These are phyloP conservation scores for Achlya flavicornis DNA, from an alignment of 2,888 invertebrate species.

Conservation along the genomic window DNA sequence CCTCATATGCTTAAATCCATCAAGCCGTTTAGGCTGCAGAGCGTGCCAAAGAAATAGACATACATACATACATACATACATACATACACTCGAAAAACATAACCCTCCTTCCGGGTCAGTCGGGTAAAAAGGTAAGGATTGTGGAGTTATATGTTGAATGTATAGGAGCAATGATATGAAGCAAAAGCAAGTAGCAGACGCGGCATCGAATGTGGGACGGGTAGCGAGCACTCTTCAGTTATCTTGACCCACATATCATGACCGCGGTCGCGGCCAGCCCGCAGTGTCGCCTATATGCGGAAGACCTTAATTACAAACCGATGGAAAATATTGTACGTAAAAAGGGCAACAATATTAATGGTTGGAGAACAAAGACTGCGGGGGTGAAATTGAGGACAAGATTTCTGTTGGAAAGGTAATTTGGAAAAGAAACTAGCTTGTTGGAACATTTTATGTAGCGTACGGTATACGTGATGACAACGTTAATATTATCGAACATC, in stretches of 20 bases:
- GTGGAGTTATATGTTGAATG: neutral
- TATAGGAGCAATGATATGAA: conserved; percentile 12
- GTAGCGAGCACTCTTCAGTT: conserved; percentile 58
- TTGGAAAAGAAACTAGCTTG: neutral
- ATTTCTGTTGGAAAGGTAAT: neutral
- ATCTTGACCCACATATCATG: conserved; percentile 75
- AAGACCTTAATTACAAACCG: conserved; percentile 60
- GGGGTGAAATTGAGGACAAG: neutral
- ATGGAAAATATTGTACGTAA: conserved; percentile 32
- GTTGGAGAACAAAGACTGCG: neutral
- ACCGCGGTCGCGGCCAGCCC: conserved; percentile 62
- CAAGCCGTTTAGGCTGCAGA: too few relatives aligned
- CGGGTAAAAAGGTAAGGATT: neutral
- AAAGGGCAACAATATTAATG: conserved; percentile 2
- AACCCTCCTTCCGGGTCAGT: too few relatives aligned
- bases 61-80: too few relatives aligned
- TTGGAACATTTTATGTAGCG: neutral
- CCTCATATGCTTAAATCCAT: too few relatives aligned
- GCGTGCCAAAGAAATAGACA: too few relatives aligned
- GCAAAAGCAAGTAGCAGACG: conserved; percentile 16
- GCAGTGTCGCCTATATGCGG: conserved; percentile 52
- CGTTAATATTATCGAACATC: conserved; percentile 12
- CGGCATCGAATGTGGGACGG: conserved; percentile 56
- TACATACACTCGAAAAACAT: too few relatives aligned
- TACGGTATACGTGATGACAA: neutral